Evolutionary conservation across 2,888 invertebrate species (phyloP).

Genomic region (Drosophila borborema): DNA sequence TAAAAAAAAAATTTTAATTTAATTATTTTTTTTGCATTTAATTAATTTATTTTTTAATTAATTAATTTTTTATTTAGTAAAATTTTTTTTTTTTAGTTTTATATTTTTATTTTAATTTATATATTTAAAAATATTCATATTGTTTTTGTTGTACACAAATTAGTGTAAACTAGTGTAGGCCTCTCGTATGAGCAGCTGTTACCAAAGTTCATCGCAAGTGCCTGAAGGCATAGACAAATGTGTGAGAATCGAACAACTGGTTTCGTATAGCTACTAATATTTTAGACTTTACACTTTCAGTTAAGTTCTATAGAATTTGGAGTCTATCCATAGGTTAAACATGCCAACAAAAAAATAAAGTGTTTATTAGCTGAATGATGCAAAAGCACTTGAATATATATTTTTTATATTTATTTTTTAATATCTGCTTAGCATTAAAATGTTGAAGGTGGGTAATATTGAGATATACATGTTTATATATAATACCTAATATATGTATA

Average conservation of each 20-base stretch:
- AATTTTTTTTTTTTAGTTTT: no score
- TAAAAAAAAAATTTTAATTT: no score
- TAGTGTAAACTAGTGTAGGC: neutral
- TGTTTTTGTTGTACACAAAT: no score
- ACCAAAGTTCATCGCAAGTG: conserved; percentile 9
- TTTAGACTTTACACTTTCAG: conserved; percentile 9
- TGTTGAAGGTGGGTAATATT: neutral
- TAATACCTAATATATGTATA: neutral
- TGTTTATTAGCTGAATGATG: conserved; percentile 5
- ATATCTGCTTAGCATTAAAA: neutral
- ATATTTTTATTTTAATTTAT: no score
- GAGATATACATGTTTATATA: neutral
- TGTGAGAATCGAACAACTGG: neutral
- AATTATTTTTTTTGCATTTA: no score
- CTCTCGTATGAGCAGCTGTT: neutral
- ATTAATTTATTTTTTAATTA: no score
- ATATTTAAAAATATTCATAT: no score
- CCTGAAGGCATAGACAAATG: neutral
- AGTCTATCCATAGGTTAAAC: neutral
- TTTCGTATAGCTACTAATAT: neutral
- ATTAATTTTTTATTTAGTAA: no score
- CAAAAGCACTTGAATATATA: neutral
- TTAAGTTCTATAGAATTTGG: neutral
- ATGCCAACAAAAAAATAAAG: neutral
- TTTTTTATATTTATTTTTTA: neutral